Base-by-base conservation (phyloP, 2,888 invertebrate species). In the Pterostichus niger region DNA sequence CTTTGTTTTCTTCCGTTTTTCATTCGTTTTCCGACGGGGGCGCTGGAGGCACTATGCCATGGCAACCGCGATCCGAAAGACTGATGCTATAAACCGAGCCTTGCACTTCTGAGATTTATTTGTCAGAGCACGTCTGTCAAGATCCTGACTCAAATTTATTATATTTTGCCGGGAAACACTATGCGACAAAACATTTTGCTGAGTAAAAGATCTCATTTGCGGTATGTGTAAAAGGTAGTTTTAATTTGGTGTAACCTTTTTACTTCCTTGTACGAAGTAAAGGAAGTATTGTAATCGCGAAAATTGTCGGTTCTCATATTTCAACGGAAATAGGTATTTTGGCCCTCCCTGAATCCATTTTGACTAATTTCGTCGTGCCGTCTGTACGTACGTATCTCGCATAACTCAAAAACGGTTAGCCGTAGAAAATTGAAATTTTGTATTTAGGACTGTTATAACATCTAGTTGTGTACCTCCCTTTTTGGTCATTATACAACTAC, bases 61-160 rank as follows among this genome's bases (percentile, higher is more conserved):
- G 33, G 24, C 64, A 52, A 31, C 31, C 24, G n/a, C 71, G 81
- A 81, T 71, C n/a, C 35, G 56, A 24, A 81, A 81, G 81, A 81
- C 54, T 33, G 81, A 81, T 81, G 73, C 56, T 68, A 68, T 80
- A 64, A 64, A 80, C 49, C 68, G 15, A 33, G 68, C 68, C 71
- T 15, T 81, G 54, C 81, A 81, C 81, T 81, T 56, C 71, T 81
- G 59, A 82, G 59, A 82, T 82, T 82, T 82, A 82, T 82, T 82
- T 82, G 82, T 82, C 75, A 44, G 61, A 44, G 52, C 24, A 44
- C 46, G 81, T 81, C 80, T 81, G 80, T 81, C 81, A 81, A 56
- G 54, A 81, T 54, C n/a, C 56, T 81, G 56, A 71, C 71, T 61
- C 61, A 82, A 73, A 75, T 82, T 82, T 82, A 82, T 82, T 75